These are phyloP conservation scores for Ectropis grisescens DNA, from an alignment of 1,140 invertebrate species.

Conservation along the genomic window DNA sequence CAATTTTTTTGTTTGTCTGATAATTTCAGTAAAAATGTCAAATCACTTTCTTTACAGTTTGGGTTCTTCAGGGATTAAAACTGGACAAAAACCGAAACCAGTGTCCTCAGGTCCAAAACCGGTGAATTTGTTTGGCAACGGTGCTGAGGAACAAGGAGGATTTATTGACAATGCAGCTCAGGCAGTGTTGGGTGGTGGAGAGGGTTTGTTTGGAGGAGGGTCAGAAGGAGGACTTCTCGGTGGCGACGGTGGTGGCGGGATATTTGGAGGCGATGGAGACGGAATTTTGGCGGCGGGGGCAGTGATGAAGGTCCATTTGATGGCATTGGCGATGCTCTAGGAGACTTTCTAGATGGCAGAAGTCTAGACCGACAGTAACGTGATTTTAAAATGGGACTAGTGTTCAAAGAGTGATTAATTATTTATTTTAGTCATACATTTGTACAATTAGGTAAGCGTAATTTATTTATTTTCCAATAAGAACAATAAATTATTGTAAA, in stretches of 20 bases:
- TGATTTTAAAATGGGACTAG: no score
- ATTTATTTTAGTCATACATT: no score
- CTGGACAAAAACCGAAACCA: slow-evolving; percentile 55
- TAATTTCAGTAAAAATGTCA: no score
- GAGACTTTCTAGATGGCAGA: slow-evolving; percentile 37
- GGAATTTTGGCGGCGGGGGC: slow-evolving; percentile 23
- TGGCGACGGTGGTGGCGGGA: slow-evolving; percentile 4
- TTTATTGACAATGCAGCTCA: slow-evolving; percentile 13
- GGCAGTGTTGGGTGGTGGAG: no score
- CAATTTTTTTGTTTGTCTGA: no score
- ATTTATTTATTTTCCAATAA: no score
- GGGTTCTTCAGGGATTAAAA: slow-evolving; percentile 48
- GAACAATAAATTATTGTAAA: no score
- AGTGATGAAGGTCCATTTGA: slow-evolving; percentile 36
- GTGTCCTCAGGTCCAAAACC: slow-evolving; percentile 43
- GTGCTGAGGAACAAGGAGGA: slow-evolving; percentile 26
- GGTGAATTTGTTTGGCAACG: slow-evolving; percentile 41
- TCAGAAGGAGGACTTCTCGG: no score
- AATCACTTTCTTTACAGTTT: slow-evolving; percentile 55
- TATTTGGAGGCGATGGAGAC: slow-evolving; percentile 19
- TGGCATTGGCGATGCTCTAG: slow-evolving; percentile 43
- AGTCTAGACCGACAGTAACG: slow-evolving; percentile 9
- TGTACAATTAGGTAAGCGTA: no score
- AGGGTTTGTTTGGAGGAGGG: no score
- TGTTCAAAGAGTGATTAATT: no score